A percentile compares a stretch with the other conserved stretches of the same genome.
Evolutionary conservation across 30 jellyfish, hydroid and myxozoan species (phyloP).

Genomic region (Phacellophora camtschatica): DNA sequence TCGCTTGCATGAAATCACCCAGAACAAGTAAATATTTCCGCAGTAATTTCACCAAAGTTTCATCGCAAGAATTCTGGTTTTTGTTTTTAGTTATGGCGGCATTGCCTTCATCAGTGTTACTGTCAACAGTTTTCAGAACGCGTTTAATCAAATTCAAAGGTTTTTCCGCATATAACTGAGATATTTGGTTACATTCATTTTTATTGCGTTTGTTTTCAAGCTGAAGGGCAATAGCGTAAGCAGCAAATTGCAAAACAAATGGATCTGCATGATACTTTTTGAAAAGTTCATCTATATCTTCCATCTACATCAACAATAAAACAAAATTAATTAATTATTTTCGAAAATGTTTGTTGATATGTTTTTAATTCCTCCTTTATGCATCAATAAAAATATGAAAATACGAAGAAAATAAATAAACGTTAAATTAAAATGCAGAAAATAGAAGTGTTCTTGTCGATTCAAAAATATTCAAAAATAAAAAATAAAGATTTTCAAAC

Average conservation of each 20-base stretch:
- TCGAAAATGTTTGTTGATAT: too few relatives aligned
- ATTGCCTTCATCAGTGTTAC: neutral
- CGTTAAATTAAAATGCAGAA: too few relatives aligned
- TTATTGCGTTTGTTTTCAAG: neutral
- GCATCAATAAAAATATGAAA: too few relatives aligned
- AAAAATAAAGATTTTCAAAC: too few relatives aligned
- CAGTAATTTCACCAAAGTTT: neutral
- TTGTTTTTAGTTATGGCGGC: neutral
- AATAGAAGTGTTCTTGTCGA: too few relatives aligned
- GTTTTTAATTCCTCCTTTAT: too few relatives aligned
- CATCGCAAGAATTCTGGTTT: neutral
- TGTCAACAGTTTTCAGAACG: neutral
- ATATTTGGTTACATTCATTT: neutral
- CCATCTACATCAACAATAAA: neutral
- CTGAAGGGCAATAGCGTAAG: constrained; percentile 31
- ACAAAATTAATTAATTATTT: too few relatives aligned
- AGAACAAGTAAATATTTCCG: constrained; percentile 41
- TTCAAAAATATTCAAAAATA: too few relatives aligned
- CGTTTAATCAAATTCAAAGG: constrained; percentile 4
- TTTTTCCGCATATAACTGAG: neutral
- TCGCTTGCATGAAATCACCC: constrained; percentile 90
- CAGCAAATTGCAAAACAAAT: constrained; percentile 53
- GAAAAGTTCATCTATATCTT: constrained; percentile 47
- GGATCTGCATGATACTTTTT: constrained; percentile 49
- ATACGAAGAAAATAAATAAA: too few relatives aligned